Conservation (phyloP, 2,113 vertebrate species). For the Choloepus hoffmanni region DNA sequence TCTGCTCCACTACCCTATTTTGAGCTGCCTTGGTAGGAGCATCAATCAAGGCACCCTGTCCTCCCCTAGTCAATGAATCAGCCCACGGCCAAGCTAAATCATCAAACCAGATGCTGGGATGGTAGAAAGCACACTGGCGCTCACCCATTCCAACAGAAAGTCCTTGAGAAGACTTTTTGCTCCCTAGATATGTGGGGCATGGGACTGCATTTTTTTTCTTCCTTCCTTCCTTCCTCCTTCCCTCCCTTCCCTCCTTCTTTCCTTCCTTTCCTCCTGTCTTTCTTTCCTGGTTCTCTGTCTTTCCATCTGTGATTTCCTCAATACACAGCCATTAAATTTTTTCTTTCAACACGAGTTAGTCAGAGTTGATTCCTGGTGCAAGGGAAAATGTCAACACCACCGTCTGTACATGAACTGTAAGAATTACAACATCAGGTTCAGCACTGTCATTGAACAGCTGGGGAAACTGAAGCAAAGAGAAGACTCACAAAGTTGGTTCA, state of each 20-base stretch:
- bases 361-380: background rate
- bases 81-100: background rate
- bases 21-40: background rate
- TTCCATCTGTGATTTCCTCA: background rate
- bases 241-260: no score
- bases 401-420: background rate
- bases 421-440: background rate
- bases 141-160: background rate
- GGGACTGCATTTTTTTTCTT: background rate
- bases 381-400: background rate
- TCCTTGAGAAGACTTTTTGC: background rate
- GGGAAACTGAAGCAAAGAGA: background rate
- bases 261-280: background rate
- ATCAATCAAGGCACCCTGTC: background rate
- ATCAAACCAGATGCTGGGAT: background rate
- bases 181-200: fast-evolving
- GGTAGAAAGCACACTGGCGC: background rate
- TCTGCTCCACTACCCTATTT: background rate
- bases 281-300: background rate
- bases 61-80: background rate
- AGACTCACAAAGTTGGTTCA: background rate
- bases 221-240: background rate
- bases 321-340: background rate
- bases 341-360: background rate
- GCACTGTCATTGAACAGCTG: background rate